phyloP scores from a whole-genome alignment of 2,113 vertebrate genomes.

The Pseudorectes ferrugineus region DNA sequence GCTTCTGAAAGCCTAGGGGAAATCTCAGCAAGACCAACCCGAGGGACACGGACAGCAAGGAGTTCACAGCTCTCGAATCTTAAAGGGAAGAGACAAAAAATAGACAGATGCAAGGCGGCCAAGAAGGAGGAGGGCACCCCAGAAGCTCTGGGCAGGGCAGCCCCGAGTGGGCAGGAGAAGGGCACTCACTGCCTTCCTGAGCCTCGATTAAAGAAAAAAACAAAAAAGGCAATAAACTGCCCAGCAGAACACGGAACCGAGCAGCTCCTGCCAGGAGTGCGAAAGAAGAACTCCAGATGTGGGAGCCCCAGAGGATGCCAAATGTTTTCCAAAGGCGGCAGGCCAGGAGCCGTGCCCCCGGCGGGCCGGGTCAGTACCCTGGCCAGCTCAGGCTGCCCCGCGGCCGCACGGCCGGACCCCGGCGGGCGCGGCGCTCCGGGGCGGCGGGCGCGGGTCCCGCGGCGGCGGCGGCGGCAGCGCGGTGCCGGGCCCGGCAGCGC shows the following conservation, averaged over 20 bases:
- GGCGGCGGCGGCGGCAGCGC: too few relatives aligned
- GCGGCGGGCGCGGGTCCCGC: neutral
- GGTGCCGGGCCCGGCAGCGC: too few relatives aligned
- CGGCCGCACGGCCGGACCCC: neutral
- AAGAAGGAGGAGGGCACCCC: neutral
- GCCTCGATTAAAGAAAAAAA: accelerated
- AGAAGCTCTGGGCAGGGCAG: neutral
- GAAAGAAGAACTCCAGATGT: slow-evolving; percentile 37
- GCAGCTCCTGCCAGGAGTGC: slow-evolving; percentile 21
- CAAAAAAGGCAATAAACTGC: neutral
- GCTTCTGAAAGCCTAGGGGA: neutral
- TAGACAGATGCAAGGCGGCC: accelerated
- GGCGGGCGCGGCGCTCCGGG: slow-evolving; percentile 71
- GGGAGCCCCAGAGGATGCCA: slow-evolving; percentile 10
- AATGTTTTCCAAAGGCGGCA: neutral
- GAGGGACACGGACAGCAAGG: neutral
- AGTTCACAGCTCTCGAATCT: neutral
- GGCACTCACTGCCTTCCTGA: neutral
- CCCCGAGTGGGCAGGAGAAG: accelerated
- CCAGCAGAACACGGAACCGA: neutral
- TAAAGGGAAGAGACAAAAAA: neutral
- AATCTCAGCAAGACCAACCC: neutral
- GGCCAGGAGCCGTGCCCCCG: neutral
- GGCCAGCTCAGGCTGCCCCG: slow-evolving; percentile 22
- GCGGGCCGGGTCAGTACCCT: slow-evolving; percentile 30